Evolutionary conservation across 2,797 vertebrate genomes (phyloP).

Genomic region (Margarornis squamiger): DNA sequence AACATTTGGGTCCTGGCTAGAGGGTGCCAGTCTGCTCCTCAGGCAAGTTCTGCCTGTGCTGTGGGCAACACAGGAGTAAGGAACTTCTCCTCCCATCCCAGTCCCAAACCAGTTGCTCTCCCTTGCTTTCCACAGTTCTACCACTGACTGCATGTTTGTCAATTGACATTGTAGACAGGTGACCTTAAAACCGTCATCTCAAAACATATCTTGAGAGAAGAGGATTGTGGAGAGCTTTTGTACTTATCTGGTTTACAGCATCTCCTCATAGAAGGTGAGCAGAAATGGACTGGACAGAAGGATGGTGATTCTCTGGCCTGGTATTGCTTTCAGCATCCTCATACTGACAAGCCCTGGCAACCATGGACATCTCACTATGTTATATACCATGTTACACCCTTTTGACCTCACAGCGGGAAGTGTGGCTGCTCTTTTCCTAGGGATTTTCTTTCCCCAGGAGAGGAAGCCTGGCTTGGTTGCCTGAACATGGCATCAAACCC

Average conservation of each 20-base stretch:
- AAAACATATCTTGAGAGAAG: neutral
- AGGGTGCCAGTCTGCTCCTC: neutral
- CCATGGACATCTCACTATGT: fast-evolving
- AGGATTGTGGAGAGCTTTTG: neutral
- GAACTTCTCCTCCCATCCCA: neutral
- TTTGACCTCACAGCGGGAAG: neutral
- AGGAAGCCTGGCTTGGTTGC: neutral
- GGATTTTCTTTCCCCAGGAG: neutral
- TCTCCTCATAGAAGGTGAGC: neutral
- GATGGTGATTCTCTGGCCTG: neutral
- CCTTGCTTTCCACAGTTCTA: neutral
- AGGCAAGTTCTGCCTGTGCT: neutral
- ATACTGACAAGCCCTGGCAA: neutral
- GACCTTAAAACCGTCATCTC: neutral
- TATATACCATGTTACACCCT: neutral
- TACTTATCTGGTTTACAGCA: neutral
- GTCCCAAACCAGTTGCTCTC: neutral
- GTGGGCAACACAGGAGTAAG: neutral
- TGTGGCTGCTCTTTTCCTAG: neutral
- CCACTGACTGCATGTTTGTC: neutral
- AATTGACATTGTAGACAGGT: neutral
- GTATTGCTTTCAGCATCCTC: neutral
- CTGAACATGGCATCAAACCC: neutral
- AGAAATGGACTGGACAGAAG: neutral
- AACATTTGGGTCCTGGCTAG: neutral